Base-by-base conservation (phyloP, 1,140 invertebrate species). In the Stegodyphus mimosarum region DNA sequence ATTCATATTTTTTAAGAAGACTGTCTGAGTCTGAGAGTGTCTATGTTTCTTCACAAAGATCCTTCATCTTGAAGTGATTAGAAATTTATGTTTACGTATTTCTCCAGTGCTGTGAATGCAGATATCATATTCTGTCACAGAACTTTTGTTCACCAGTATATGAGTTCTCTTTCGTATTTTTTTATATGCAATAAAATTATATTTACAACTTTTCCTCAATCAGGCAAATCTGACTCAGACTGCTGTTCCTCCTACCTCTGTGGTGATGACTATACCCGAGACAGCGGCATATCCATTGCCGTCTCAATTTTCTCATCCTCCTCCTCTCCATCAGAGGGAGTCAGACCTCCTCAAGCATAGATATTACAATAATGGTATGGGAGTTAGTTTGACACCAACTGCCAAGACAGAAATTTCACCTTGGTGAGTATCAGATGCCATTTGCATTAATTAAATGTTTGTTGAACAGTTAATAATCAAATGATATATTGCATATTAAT, bases 251-350 rank as follows among this genome's bases (percentile, higher is more conserved):
- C 67, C 78, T 10, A 75, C 80, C 53, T 60, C 81, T 33, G 70
- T 84, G 64, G 66, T 84, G 9, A 53, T 84, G 33, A 69, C 63
- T n/a, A n/a, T 84, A 7, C 18, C 72, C 6, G 81, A 84, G 49
- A 72, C 72, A 9, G 64, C 72, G 53, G 75, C 55, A 11, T 84
- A 84, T 60, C 72, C 72, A 5, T n/a, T 84, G 10, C 7, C 72
- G 11, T 49, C 72, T 51, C 72, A 64, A 5, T 84, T 74, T 70
- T 66, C 64, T 1, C 64, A 75, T n/a, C 72, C 71, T 33, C 73
- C 81, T 49, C 81, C 71, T 7, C 33, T 17, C 7, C 70, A 73
- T 2, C 64, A 67, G 15, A 13, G n/a, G 7, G 64, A 15, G 18
- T 15, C 63, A 18, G 73, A 75, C 6, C 10, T 84, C 6, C 13